Conservation (phyloP, 2,888 invertebrate species). For the Lasius fuliginosus region DNA sequence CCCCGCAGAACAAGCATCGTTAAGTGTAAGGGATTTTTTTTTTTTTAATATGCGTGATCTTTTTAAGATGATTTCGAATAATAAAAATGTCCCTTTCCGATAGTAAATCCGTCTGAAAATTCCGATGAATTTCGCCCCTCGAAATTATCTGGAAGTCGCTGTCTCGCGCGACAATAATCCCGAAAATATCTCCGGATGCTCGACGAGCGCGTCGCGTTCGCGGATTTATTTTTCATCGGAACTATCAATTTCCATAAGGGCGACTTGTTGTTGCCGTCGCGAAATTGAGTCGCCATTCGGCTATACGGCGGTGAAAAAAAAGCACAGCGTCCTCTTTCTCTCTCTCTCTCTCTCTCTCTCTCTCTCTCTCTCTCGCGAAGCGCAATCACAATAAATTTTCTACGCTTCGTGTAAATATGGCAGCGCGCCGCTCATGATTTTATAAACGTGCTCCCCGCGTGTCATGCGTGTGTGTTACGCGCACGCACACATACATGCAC, state of each 20-base stretch:
- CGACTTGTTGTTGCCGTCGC: conserved; percentile 54
- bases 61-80: no score
- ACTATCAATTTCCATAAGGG: conserved; percentile 67
- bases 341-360: conserved; percentile 47
- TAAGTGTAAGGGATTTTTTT: neutral
- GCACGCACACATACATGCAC: neutral
- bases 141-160: neutral
- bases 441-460: conserved; percentile 67
- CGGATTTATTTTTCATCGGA: conserved; percentile 65
- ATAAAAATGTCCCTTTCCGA: neutral
- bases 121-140: neutral
- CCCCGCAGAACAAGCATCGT: neutral
- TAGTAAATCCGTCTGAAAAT: neutral
- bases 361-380: conserved; percentile 63
- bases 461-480: conserved; percentile 23
- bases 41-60: neutral
- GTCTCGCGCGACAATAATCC: neutral
- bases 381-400: conserved; percentile 81
- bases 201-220: conserved; percentile 2
- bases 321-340: conserved; percentile 6
- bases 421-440: conserved; percentile 74
- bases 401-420: conserved; percentile 77
- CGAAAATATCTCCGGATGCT: neutral
- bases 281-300: conserved; percentile 51
- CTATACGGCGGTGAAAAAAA: conserved; percentile 13